Base-by-base conservation (phyloP, 1,140 invertebrate genomes). In the Medauroidea extradentata region DNA sequence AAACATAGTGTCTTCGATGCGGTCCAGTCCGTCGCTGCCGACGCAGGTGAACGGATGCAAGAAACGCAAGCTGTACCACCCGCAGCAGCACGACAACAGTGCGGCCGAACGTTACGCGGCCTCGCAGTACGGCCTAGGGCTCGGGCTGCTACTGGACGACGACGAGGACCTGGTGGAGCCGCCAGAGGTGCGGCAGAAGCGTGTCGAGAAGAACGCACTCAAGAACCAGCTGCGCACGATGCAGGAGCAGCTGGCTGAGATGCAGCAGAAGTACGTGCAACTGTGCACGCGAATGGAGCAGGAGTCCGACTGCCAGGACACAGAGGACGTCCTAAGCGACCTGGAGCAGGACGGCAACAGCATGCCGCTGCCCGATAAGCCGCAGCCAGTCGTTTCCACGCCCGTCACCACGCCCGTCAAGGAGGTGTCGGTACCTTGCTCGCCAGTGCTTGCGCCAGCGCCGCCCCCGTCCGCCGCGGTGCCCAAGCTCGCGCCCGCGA, bases 51-150 rank as follows among this genome's bases (percentile, higher is more conserved):
- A 92, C 74, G 94, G 90, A 42, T 96, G 90, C 78, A 96, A 96
- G 73, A 98, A 98, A 78, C 83, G 95, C 19, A 98, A 98, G 75
- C 81, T 97, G n/a, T 96, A 96, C 72, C 92, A 96, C 67, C 95
- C 95, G 1, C 93, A 96, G 71, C 94, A 96, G 68, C 93, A 96
- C 71, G 91, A 93, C 69, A 86, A 78, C 61, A 72, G 76, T 67
- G 84, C 85, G 58, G 83, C 83, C 21, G 85, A 88, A 62, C 74
- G 87, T 19, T 89, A 89, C 69, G 80, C 81, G 61, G 21, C 53
- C 14, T 53, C 59, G 49, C 41, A 46, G n/a, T 53, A 27, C 24
- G 48, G 49, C 1, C 44, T 59, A 23, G 71, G 80, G 57, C 62
- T 76, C 4, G 75, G 77, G 25, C 71, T 78, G n/a, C 73, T 73